These are phyloP conservation scores for Galerucella pusilla DNA, from an alignment of 2,888 invertebrate genomes.

Conservation along the genomic window DNA sequence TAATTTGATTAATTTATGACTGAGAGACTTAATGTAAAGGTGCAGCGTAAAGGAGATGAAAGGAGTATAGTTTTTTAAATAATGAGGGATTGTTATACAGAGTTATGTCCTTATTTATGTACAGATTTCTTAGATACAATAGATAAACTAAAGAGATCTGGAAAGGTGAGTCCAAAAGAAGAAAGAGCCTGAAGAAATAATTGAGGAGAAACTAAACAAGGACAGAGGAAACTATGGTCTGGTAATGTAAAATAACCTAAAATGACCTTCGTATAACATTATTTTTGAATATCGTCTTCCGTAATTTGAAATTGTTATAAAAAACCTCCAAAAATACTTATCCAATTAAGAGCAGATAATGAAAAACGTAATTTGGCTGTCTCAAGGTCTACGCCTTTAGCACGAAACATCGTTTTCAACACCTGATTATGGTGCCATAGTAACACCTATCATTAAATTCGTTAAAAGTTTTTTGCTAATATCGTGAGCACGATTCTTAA, in stretches of 20 bases:
- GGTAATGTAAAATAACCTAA: not conserved
- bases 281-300: not conserved
- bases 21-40: not conserved
- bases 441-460: conserved; percentile 27
- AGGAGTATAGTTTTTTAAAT: not conserved
- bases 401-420: conserved; percentile 36
- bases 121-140: too few relatives aligned
- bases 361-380: conserved; percentile 26
- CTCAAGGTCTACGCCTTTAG: conserved; percentile 19
- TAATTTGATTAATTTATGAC: conserved; percentile 8
- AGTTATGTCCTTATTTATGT: too few relatives aligned
- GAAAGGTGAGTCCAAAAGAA: too few relatives aligned
- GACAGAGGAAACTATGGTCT: too few relatives aligned
- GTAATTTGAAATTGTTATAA: not conserved
- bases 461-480: not conserved
- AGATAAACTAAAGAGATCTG: too few relatives aligned
- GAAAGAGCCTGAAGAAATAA: too few relatives aligned
- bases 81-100: not conserved
- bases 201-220: too few relatives aligned
- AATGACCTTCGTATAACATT: not conserved
- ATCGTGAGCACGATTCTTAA: conserved; percentile 10
- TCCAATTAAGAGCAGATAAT: conserved; percentile 4
- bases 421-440: conserved; percentile 17
- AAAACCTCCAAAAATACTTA: not conserved
- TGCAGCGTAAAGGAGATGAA: not conserved